Evolutionary conservation across 2,113 vertebrate genomes (phyloP), one percentile per base, ranked within the genome.

Genomic region (Alces alces): DNA sequence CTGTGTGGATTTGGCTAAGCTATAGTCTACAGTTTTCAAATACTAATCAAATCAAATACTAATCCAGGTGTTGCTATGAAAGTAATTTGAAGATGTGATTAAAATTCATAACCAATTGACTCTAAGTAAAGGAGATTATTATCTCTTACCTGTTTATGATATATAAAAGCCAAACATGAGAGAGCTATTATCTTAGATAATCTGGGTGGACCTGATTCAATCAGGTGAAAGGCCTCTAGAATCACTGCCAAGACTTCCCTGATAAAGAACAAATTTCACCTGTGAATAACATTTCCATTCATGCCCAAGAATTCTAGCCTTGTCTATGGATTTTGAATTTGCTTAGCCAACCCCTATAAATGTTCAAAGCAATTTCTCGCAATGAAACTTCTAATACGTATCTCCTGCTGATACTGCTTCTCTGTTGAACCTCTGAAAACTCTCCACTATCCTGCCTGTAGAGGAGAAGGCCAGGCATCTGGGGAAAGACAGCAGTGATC

Each of bases 221-320:
- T 36, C n/a, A 80, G 73, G 7, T 43, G 16, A 73, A 54, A n/a
- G 28, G 6, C 16, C 4, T 55, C 33, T 52, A 61, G 70, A 61
- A 64, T 58, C 17, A 55, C 15, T 50, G 21, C 45, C 57, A 55
- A 89, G 23, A 10, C 3, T 83, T 86, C 16, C 45, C 47, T 30
- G 27, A 55, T 43, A 30, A 79, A 91, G 85, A 93, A 45, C 21
- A 52, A 28, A 45, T 88, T 28, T 79, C 70, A 36, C 6, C 3
- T n/a, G 33, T 55, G 15, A 47, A 70, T 7, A 76, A 7, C 1
- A 33, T n/a, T 57, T 73, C 23, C 7, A 2, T 16, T 9, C 5
- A 43, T 5, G 28, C 1, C 4, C 15, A 1, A 36, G 14, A 58
- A 0, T 1, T 39, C 28, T 3, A 52, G 6, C 30, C 36, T 57